Base-by-base conservation (phyloP, 2,113 vertebrate genomes). In the Sceloporus undulatus region DNA sequence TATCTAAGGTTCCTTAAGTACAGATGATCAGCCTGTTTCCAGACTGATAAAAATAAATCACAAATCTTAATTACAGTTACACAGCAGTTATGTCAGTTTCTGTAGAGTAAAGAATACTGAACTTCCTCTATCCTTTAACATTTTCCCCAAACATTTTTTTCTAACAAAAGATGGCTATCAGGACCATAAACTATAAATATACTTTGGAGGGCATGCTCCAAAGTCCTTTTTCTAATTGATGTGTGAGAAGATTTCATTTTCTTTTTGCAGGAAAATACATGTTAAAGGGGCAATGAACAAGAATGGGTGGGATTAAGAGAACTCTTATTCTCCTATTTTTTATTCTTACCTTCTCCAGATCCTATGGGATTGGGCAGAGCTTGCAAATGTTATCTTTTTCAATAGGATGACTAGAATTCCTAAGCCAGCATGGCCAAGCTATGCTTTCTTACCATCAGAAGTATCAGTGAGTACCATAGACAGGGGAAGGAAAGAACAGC, bases 51-150 rank as follows among this genome's bases (percentile, higher is more conserved):
- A 21, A 82, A 79, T 29, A 73, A 90, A 0, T 71, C 42, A 4
- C 62, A 73, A 42, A 73, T 91, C 91, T 90, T 89, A 68, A 75
- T 88, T 87, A 0, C 1, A 52, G 29, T 1, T 18, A 77, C n/a
- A n/a, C 9, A 85, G 62, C 68, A 59, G 71, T 0, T 0, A 84
- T 88, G 2, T 5, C 79, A 40, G 0, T 87, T 88, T 83, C 59
- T 87, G 10, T 59, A 73, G 21, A 48, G 1, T 27, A 83, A 14
- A 82, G 10, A 85, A 86, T 10, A 14, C 0, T 14, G 18, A 54
- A 18, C 1, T 74, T 9, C 27, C 42, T 89, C 85, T 79, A 85
- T 16, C 85, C 54, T 70, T 87, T 48, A 48, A 54, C 85, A 85
- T 79, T 4, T 1, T 25, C 62, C 25, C 11, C 87, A 40, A 48